A percentile compares a stretch with the other conserved stretches of the same genome.
phyloP scores from a whole-genome alignment of 1,140 invertebrate species.

The Dendroctonus valens region DNA sequence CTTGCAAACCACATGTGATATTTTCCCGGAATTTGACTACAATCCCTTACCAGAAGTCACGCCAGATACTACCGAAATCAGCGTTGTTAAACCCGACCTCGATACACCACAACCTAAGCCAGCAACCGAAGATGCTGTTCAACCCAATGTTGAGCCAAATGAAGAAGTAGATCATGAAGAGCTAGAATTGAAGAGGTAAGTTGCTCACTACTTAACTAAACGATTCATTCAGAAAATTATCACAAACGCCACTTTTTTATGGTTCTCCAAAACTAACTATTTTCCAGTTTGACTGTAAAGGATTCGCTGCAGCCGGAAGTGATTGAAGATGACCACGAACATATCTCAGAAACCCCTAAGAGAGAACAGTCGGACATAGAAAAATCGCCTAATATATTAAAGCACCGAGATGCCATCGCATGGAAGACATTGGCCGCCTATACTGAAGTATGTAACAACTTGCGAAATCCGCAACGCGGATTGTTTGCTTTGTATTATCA shows the following conservation, averaged over 20 bases:
- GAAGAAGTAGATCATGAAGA: conserved; percentile 4
- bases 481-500: conserved; percentile 61
- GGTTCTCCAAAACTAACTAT: background rate
- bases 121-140: too few species aligned
- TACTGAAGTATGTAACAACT: conserved; percentile 57
- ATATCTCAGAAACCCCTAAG: conserved; percentile 34
- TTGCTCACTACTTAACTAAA: background rate
- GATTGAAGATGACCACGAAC: conserved; percentile 37
- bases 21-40: too few species aligned
- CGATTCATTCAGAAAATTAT: too few species aligned
- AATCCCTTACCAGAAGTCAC: too few species aligned
- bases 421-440: conserved; percentile 54
- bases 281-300: conserved; percentile 27
- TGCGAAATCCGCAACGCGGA: conserved; percentile 54
- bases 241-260: too few species aligned
- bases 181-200: conserved; percentile 23
- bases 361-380: conserved; percentile 35
- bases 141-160: background rate
- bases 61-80: too few species aligned
- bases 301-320: conserved; percentile 39
- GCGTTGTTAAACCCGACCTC: too few species aligned
- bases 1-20: too few species aligned
- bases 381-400: conserved; percentile 47
- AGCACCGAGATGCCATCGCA: conserved; percentile 52
- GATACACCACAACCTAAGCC: too few species aligned